A percentile compares a stretch with the other conserved stretches of the same genome.
phyloP scores from a whole-genome alignment of 64 coral and sea anemone genomes.

The Stichodactyla mertensii region DNA sequence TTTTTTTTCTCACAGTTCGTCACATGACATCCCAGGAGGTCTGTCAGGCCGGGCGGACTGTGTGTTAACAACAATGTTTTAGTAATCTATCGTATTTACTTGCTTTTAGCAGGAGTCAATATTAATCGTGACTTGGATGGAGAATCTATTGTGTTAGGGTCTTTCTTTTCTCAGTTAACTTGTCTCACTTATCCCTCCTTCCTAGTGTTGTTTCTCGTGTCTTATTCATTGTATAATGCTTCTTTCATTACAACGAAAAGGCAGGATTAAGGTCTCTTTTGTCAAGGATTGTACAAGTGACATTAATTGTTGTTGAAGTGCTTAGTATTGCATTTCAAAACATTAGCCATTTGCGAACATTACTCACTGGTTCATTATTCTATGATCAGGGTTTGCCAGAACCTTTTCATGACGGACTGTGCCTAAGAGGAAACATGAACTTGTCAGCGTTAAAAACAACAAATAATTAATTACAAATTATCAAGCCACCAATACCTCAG shows the following conservation, averaged over 20 bases:
- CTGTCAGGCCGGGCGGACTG: background rate
- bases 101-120: background rate
- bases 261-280: background rate
- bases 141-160: background rate
- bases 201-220: conserved; percentile 3
- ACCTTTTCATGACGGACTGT: background rate
- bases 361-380: background rate
- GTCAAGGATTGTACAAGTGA: background rate
- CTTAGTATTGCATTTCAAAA: background rate
- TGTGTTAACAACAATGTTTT: background rate
- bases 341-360: too few relatives aligned
- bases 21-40: background rate
- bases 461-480: background rate
- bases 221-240: background rate
- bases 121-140: background rate
- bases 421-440: background rate
- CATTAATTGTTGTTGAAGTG: conserved; percentile 2
- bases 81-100: background rate
- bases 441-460: background rate
- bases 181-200: background rate
- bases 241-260: background rate
- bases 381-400: background rate
- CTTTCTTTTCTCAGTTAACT: background rate
- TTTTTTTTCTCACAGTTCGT: background rate
- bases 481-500: background rate